Evolutionary conservation across 1,140 invertebrate species (phyloP).

Genomic region (Liolophura sinensis): DNA sequence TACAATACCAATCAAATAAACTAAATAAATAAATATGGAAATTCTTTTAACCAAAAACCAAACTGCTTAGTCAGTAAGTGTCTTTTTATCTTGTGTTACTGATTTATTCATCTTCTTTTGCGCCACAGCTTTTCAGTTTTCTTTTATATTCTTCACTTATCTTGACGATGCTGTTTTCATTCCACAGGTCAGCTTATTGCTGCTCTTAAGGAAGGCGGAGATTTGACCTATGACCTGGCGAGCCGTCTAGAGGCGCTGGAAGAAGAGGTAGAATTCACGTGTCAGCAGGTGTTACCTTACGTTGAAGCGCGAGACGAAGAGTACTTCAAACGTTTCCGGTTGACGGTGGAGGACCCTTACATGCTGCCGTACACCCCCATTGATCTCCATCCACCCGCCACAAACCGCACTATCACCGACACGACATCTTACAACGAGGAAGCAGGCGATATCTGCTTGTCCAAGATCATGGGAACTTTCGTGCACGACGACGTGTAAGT

Average conservation of each 20-base stretch:
- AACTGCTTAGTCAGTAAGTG: no score
- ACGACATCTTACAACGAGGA: slow-evolving; percentile 34
- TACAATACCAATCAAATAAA: no score
- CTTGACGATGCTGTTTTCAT: no score
- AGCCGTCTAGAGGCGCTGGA: slow-evolving; percentile 7
- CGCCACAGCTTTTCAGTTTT: no score
- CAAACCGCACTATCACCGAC: no score
- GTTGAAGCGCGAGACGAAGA: slow-evolving; percentile 20
- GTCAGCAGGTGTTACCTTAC: slow-evolving; percentile 16
- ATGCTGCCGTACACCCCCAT: slow-evolving; percentile 24
- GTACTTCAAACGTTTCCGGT: slow-evolving; percentile 27
- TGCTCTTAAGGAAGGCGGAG: slow-evolving; percentile 17
- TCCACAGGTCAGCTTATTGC: slow-evolving; percentile 21
- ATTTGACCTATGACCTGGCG: slow-evolving; percentile 7
- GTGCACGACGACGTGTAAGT: slow-evolving; percentile 20
- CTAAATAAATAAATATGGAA: no score
- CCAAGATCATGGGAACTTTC: slow-evolving; percentile 37
- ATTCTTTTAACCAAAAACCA: no score
- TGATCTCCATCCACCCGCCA: slow-evolving; percentile 8
- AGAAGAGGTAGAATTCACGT: slow-evolving; percentile 8
- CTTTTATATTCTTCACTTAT: no score
- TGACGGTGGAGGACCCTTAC: slow-evolving; percentile 33
- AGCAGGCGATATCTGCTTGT: slow-evolving; percentile 35
- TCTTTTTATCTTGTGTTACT: no score
- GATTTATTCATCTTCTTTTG: no score